These are phyloP conservation scores for Lichenostomus cassidix DNA, from an alignment of 2,113 vertebrate genomes.

Conservation along the genomic window DNA sequence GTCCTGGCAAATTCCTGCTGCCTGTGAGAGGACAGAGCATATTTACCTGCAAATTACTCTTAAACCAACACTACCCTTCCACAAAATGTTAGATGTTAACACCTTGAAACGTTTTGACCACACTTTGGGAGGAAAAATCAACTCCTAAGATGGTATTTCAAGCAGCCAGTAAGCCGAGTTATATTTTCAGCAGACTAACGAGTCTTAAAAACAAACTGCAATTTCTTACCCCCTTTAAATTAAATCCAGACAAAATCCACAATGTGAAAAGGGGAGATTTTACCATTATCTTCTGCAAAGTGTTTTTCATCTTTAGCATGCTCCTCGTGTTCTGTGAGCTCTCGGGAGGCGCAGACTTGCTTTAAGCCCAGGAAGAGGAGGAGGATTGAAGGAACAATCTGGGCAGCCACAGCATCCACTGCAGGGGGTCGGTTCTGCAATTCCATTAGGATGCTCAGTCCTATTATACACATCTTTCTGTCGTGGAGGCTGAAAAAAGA, in stretches of 20 bases:
- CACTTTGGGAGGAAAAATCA: not conserved
- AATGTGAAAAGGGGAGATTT: constrained; percentile 57
- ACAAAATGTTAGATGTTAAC: not conserved
- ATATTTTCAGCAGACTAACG: constrained; percentile 36
- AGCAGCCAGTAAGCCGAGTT: not conserved
- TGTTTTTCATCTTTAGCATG: constrained; percentile 73
- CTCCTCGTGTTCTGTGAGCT: constrained; percentile 81
- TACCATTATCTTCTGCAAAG: constrained; percentile 91
- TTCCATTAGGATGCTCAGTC: constrained; percentile 92
- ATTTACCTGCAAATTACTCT: not conserved
- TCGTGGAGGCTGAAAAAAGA: constrained; percentile 86
- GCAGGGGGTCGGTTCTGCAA: constrained; percentile 85
- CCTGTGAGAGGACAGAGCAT: not conserved
- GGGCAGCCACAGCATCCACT: constrained; percentile 83
- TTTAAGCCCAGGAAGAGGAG: constrained; percentile 95
- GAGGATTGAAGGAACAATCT: constrained; percentile 92
- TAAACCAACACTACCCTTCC: not conserved
- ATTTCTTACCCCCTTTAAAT: constrained; percentile 57
- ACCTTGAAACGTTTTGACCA: not conserved
- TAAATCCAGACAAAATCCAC: constrained; percentile 66
- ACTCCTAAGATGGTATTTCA: not conserved
- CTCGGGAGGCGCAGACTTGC: constrained; percentile 87
- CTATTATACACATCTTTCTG: constrained; percentile 97
- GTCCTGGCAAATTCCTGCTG: not conserved
- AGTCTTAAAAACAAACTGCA: constrained; percentile 45